Conservation (phyloP, 2,888 invertebrate species). For the Eupithecia pulchellata region DNA sequence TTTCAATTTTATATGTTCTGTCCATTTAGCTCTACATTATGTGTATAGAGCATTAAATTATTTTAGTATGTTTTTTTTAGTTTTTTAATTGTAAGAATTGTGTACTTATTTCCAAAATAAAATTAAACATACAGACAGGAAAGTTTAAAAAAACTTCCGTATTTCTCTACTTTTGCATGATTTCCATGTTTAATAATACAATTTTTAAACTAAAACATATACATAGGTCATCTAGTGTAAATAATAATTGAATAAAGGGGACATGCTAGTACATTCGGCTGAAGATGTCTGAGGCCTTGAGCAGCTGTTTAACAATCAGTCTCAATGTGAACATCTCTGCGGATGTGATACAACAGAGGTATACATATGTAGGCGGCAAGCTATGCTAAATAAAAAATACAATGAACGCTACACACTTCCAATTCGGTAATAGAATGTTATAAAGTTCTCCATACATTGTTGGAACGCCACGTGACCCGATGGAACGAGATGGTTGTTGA, state of each 20-base stretch:
- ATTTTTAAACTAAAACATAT: not conserved
- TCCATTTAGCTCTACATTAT: no score
- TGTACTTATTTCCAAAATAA: no score
- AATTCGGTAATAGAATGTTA: not conserved
- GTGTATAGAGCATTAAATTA: no score
- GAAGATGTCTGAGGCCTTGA: constrained; percentile 16
- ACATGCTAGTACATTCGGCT: not conserved
- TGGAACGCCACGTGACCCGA: not conserved
- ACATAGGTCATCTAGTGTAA: not conserved
- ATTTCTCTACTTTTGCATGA: not conserved
- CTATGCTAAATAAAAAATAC: not conserved
- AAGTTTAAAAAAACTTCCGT: not conserved
- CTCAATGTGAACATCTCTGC: constrained; percentile 20
- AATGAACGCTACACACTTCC: not conserved
- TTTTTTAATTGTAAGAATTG: no score
- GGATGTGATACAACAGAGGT: not conserved
- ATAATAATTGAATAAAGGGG: not conserved
- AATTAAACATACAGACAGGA: not conserved
- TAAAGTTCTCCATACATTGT: not conserved
- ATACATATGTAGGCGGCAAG: not conserved
- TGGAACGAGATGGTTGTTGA: not conserved
- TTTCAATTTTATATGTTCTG: no score
- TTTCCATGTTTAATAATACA: not conserved
- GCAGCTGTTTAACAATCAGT: constrained; percentile 16
- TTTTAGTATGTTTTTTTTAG: no score